Percentiles rank a stretch among this genome's conserved stretches.
phyloP scores from a whole-genome alignment of 2,113 vertebrate species.

The Bufo bufo region DNA sequence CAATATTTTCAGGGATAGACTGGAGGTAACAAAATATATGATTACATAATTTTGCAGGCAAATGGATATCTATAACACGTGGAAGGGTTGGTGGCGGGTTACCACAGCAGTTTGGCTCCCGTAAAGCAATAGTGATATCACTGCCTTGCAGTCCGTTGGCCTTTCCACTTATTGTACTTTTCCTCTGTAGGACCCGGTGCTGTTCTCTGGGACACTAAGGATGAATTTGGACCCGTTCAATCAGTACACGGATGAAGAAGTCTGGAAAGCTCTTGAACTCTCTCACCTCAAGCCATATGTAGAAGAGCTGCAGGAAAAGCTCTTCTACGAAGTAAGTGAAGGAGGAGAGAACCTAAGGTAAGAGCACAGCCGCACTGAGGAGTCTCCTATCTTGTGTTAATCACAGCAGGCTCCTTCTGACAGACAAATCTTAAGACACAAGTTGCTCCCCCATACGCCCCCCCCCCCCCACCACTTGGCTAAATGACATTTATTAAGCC shows the following conservation, averaged over 20 bases:
- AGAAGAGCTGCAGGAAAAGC: conserved; percentile 67
- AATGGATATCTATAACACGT: too few species aligned
- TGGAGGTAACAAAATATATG: not conserved
- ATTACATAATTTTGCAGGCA: not conserved
- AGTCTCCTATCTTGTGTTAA: too few species aligned
- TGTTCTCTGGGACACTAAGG: conserved; percentile 89
- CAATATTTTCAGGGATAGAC: too few species aligned
- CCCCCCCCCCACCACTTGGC: too few species aligned
- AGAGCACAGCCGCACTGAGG: not conserved
- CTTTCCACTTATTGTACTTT: not conserved
- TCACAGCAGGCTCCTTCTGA: not conserved
- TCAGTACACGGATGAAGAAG: conserved; percentile 80
- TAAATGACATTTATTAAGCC: too few species aligned
- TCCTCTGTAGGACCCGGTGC: conserved; percentile 83
- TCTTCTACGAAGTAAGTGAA: conserved; percentile 82
- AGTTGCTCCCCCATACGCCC: too few species aligned
- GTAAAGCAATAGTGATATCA: too few species aligned
- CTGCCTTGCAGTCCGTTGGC: not conserved
- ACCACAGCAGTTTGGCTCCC: too few species aligned
- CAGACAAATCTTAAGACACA: too few species aligned
- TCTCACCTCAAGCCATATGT: conserved; percentile 87
- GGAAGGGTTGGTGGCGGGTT: too few species aligned
- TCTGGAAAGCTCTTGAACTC: conserved; percentile 88
- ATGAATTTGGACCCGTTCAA: conserved; percentile 97
- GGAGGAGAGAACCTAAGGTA: conserved; percentile 96